Percentiles rank a stretch among this genome's conserved stretches.
These are phyloP conservation scores for Synergus japonicus DNA, from an alignment of 2,888 invertebrate genomes.

Conservation along the genomic window DNA sequence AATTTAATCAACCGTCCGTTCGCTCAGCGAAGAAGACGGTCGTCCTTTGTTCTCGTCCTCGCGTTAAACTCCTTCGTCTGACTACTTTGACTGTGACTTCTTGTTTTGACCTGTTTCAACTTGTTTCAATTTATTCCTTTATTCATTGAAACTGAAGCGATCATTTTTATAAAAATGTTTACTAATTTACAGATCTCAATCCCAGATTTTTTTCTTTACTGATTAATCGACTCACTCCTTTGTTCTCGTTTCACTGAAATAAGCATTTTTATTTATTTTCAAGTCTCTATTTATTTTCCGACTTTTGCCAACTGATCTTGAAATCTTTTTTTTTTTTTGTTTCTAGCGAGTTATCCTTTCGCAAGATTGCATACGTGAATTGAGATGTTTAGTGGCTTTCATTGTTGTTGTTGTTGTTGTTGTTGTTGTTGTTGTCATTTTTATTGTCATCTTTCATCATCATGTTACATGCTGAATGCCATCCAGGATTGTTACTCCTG, in stretches of 20 bases:
- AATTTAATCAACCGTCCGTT: conserved; percentile 58
- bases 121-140: conserved; percentile 31
- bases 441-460: conserved; percentile 5
- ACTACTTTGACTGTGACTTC: neutral
- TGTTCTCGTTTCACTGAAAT: neutral
- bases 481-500: neutral
- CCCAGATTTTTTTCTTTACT: neutral
- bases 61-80: conserved; percentile 43
- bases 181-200: too few relatives aligned
- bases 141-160: neutral
- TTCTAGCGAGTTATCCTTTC: neutral
- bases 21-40: conserved; percentile 64
- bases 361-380: neutral
- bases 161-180: too few relatives aligned
- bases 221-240: neutral
- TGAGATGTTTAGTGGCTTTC: neutral
- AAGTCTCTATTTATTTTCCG: neutral
- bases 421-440: neutral
- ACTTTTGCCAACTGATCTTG: neutral
- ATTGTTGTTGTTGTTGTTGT: neutral
- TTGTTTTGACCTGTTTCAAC: conserved; percentile 34
- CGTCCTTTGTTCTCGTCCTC: conserved; percentile 57
- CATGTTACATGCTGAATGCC: conserved; percentile 7
- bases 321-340: neutral
- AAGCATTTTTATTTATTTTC: conserved; percentile 38